These are phyloP conservation scores for Exephanes ischioxanthus DNA, from an alignment of 2,888 invertebrate species.

Conservation along the genomic window DNA sequence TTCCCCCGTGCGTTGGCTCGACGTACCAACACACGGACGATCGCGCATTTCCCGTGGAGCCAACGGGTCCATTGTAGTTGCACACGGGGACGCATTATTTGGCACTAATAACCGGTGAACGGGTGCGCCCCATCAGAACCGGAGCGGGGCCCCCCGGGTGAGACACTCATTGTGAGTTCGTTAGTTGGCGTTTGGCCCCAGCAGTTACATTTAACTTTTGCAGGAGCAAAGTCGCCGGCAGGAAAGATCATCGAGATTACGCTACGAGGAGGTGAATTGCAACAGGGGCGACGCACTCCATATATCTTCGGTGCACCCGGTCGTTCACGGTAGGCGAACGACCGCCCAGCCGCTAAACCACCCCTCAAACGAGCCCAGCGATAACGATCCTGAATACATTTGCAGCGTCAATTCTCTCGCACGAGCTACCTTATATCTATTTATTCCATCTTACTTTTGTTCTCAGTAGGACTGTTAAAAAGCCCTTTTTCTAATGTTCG, in stretches of 20 bases:
- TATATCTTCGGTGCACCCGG: slow-evolving; percentile 14
- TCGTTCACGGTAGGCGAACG: slow-evolving; percentile 9
- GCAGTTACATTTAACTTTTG: slow-evolving; percentile 31
- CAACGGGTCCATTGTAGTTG: slow-evolving; percentile 25
- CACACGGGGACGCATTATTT: slow-evolving; percentile 46
- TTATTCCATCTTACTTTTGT: slow-evolving; percentile 21
- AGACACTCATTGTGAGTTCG: slow-evolving; percentile 4
- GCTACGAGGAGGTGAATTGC: slow-evolving; percentile 1
- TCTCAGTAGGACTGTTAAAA: slow-evolving; percentile 31
- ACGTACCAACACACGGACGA: not conserved
- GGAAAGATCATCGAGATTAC: slow-evolving; percentile 3
- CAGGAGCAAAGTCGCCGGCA: slow-evolving; percentile 12
- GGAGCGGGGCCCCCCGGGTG: slow-evolving; percentile 7
- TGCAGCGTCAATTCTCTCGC: slow-evolving; percentile 32
- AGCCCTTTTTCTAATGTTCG: slow-evolving; percentile 50
- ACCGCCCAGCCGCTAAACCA: slow-evolving; percentile 34
- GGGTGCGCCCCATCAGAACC: slow-evolving; percentile 46
- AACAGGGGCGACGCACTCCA: slow-evolving; percentile 24
- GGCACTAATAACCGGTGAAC: slow-evolving; percentile 62
- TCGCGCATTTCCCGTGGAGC: slow-evolving; percentile 18
- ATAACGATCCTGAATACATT: slow-evolving; percentile 59
- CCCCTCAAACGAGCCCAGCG: slow-evolving; percentile 45
- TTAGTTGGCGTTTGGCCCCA: slow-evolving; percentile 22
- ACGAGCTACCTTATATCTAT: slow-evolving; percentile 20
- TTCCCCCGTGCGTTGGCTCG: too few species aligned